Conservation (phyloP, 2,888 invertebrate species). For the Stratiomys singularior region DNA sequence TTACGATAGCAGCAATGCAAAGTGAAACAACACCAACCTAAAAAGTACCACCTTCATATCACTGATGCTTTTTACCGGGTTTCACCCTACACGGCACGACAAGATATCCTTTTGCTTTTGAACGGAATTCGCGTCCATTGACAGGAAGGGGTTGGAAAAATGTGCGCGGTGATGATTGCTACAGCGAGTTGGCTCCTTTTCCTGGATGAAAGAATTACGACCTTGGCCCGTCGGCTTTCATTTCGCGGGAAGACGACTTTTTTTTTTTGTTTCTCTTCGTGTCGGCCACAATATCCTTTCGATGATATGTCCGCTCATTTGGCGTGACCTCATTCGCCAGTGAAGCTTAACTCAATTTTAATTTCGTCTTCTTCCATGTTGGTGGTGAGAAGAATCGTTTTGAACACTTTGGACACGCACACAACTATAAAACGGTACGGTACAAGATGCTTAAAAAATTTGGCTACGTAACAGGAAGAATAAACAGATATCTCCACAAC, state of each 20-base stretch:
- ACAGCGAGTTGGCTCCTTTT: neutral
- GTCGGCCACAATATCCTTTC: slow-evolving; percentile 29
- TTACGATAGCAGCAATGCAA: slow-evolving; percentile 9
- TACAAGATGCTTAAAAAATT: too few relatives aligned
- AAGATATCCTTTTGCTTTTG: slow-evolving; percentile 19
- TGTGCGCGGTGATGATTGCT: slow-evolving; percentile 14
- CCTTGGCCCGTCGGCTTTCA: slow-evolving; percentile 15
- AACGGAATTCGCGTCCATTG: slow-evolving; percentile 21
- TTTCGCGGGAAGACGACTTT: neutral
- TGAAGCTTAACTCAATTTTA: slow-evolving; percentile 3
- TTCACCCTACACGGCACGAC: neutral
- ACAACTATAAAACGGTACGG: too few relatives aligned
- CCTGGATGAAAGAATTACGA: neutral
- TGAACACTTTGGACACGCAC: neutral
- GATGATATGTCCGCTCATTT: slow-evolving; percentile 21
- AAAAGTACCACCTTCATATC: slow-evolving; percentile 32
- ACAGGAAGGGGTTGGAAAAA: slow-evolving; percentile 29
- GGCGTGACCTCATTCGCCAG: neutral
- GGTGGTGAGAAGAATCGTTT: neutral
- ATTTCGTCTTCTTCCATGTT: slow-evolving; percentile 7
- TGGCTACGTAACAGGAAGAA: too few relatives aligned
- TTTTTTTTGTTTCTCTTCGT: neutral
- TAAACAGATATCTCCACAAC: too few relatives aligned
- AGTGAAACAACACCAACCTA: neutral
- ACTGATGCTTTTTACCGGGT: neutral